These are phyloP conservation scores for Ganaspis brasiliensis DNA, from an alignment of 2,888 invertebrate genomes.

Conservation along the genomic window DNA sequence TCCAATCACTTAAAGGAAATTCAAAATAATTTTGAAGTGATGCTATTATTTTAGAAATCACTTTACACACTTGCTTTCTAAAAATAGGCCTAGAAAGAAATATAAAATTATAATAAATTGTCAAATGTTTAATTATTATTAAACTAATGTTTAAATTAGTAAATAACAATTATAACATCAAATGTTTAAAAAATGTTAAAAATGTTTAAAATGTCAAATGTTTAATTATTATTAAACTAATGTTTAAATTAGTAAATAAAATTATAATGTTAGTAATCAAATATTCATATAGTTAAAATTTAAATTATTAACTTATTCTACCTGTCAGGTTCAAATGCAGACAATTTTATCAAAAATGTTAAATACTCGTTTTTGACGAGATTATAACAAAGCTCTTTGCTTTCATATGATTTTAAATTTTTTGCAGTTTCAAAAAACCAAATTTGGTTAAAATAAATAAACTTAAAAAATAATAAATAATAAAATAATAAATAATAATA, in stretches of 20 bases:
- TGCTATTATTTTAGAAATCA: constrained; percentile 33
- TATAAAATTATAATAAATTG: too few species aligned
- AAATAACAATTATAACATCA: too few species aligned
- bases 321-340: constrained; percentile 48
- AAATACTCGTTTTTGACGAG: constrained; percentile 61
- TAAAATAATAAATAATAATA: too few species aligned
- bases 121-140: too few species aligned
- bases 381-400: neutral
- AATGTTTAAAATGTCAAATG: too few species aligned
- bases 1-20: neutral
- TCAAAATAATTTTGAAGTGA: neutral
- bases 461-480: too few species aligned
- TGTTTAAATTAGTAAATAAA: too few species aligned
- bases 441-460: too few species aligned
- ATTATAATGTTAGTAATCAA: too few species aligned
- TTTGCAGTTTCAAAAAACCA: constrained; percentile 5
- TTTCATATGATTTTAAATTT: neutral
- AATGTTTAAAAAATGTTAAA: too few species aligned
- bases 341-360: constrained; percentile 61
- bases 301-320: neutral
- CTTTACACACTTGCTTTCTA: neutral
- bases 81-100: constrained; percentile 7
- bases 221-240: too few species aligned
- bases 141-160: too few species aligned
- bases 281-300: neutral